phyloP scores from a whole-genome alignment of 2,888 invertebrate species.

The Campaea margaritaria region DNA sequence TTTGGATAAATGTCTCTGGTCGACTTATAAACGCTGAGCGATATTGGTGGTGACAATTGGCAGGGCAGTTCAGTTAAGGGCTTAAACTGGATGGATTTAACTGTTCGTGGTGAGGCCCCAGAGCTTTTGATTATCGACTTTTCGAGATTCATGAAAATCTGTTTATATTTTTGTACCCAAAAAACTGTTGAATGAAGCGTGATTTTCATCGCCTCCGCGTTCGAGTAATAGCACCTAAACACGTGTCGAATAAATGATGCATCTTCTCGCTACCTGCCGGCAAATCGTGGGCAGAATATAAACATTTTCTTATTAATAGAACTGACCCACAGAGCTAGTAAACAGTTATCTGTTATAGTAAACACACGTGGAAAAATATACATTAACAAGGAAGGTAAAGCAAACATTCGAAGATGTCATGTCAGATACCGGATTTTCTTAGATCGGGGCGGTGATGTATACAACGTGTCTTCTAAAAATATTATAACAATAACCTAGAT shows the following conservation, averaged over 20 bases:
- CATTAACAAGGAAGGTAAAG: slow-evolving; percentile 1
- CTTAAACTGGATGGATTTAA: too few species aligned
- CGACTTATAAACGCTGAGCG: too few species aligned
- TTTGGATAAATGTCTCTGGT: too few species aligned
- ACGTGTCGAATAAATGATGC: slow-evolving; percentile 6
- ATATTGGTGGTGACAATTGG: too few species aligned
- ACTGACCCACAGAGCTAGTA: slow-evolving; percentile 25
- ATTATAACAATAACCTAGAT: too few species aligned
- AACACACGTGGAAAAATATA: slow-evolving; percentile 15
- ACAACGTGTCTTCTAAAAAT: neutral
- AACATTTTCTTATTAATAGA: slow-evolving; percentile 18
- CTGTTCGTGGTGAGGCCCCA: too few species aligned
- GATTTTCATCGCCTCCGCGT: too few species aligned
- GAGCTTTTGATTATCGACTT: too few species aligned
- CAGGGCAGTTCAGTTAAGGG: too few species aligned
- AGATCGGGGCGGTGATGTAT: neutral
- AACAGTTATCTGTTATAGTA: slow-evolving; percentile 13
- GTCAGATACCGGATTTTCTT: slow-evolving; percentile 4
- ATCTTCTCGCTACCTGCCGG: slow-evolving; percentile 10
- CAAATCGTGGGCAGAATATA: slow-evolving; percentile 5
- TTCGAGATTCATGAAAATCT: too few species aligned
- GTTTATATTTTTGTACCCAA: too few species aligned
- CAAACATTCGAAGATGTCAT: slow-evolving; percentile 7
- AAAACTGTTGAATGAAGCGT: too few species aligned
- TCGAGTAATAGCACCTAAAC: slow-evolving; percentile 2